Base-by-base conservation (phyloP, 1,140 invertebrate species). In the Cydia splendana region DNA sequence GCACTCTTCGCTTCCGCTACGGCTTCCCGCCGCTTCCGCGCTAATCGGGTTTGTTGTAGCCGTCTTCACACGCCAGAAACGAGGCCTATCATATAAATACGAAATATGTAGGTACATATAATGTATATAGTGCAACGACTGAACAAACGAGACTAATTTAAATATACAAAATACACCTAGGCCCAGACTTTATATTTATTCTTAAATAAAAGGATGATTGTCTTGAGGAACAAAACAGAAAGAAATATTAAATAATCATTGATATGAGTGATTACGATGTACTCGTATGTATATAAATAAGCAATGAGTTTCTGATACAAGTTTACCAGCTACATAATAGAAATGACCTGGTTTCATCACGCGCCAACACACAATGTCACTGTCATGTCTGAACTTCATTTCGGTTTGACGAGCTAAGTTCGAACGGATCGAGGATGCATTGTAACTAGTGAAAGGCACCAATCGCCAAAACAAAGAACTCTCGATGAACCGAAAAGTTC, bases 401-500 rank as follows among this genome's bases (percentile, higher is more conserved):
- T 62, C 18, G 57, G 10, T 62, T 20, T 62, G 67, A n/a, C 65
- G 65, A 69, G 15, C 30, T 53, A n/a, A 38, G 67, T 42, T 38
- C 30, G 65, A 45, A 42, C 30, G n/a, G 67, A 38, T n/a, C 67
- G 67, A 34, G 30, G 65, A 69, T 45, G 20, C 7, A 13, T 74
- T 51, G 48, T 20, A 74, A 28, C 18, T 38, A 71, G 81, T 83
- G 81, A 84, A 84, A 83, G 83, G 78, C 77, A 69, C 65, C 69
- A 73, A 78, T 79, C 78, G 73, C 79, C 81, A 77, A 83, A 84
- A 83, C 82, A 82, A 85, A 82, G 75, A 82, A 65, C 79, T 84
- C 78, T 81, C 80, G 78, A 85, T 83, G 78, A 77, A 79, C 79
- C 83, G 77, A 85, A 83, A 85, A 82, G 76, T 85, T 80, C 38